Evolutionary conservation across 92 coral and sea anemone species (phyloP), one percentile per base, ranked within the genome.

Genomic region (Palythoa caribaeorum): DNA sequence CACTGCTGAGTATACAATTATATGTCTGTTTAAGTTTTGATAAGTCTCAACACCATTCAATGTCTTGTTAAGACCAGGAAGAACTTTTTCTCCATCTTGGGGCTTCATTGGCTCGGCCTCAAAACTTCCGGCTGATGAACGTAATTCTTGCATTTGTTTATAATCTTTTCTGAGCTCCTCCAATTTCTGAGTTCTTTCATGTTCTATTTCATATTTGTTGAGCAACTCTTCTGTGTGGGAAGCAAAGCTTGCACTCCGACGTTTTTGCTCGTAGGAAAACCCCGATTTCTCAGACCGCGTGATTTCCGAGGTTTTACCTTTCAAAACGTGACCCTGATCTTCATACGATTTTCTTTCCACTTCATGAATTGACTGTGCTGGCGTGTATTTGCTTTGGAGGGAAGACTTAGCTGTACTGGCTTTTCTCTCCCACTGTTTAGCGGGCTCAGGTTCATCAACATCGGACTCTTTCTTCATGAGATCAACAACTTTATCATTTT

Each of bases 401-500:
- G n/a, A 8, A 19, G 63, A 77, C 21, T 3, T 50, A 13, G 21
- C 5, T 13, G 63, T 55, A 6, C 3, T 36, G 2, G 6, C 21
- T 73, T 16, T 8, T 5, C 28, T 15, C 20, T 73, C 12, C 53
- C 9, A 19, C 17, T 54, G 20, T 1, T 6, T 21, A 77, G 20
- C 83, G 54, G 83, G 35, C 28, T 13, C 51, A 10, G 8, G 53
- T 13, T 77, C 68, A 54, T 35, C 68, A 36, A 54, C 28, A 10
- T 53, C 47, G 21, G 63, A 54, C 68, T 21, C n/a, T 9, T 36
- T 55, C 19, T 36, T 36, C n/a, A n/a, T 15, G 13, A 28, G 28
- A 77, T 77, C 83, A 77, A 28, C 20, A 77, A 6, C 83, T 37
- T 54, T 77, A 17, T 77, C 63, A 47, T 77, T 59, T 77, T 77